Evolutionary conservation across 2,797 vertebrate species (phyloP).

Genomic region (Prunella strophiata): DNA sequence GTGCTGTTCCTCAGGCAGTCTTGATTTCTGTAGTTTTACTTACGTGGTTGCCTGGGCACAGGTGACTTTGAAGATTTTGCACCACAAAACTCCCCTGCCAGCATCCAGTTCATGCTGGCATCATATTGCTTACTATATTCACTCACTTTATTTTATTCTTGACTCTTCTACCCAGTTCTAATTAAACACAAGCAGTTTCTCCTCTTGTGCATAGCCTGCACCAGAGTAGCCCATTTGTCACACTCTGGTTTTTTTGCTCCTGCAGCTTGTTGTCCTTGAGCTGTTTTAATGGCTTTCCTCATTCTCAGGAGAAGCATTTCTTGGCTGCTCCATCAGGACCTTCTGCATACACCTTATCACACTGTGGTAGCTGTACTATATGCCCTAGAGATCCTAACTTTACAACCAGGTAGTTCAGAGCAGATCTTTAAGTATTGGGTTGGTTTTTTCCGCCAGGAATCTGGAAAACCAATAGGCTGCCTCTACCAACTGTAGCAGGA

Average conservation of each 20-base stretch:
- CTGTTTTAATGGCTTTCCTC: neutral
- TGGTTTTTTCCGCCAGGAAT: accelerated
- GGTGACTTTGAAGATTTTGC: neutral
- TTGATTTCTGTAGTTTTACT: neutral
- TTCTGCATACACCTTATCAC: neutral
- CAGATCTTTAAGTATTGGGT: neutral
- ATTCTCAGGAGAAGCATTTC: neutral
- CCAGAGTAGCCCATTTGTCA: neutral
- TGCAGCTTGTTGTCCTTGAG: neutral
- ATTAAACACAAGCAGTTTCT: neutral
- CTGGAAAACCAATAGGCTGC: neutral
- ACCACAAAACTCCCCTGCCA: neutral
- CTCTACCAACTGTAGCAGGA: neutral
- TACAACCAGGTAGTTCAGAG: accelerated
- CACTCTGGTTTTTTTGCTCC: neutral
- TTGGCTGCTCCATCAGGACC: neutral
- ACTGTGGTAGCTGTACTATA: neutral
- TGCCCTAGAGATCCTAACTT: neutral
- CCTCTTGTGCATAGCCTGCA: neutral
- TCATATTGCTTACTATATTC: neutral
- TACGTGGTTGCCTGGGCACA: neutral
- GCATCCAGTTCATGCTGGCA: neutral
- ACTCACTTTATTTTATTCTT: neutral
- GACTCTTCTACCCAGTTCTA: neutral
- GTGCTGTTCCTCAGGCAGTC: neutral